phyloP scores from a whole-genome alignment of 2,888 invertebrate genomes.

The Drosophila vallismaia region DNA sequence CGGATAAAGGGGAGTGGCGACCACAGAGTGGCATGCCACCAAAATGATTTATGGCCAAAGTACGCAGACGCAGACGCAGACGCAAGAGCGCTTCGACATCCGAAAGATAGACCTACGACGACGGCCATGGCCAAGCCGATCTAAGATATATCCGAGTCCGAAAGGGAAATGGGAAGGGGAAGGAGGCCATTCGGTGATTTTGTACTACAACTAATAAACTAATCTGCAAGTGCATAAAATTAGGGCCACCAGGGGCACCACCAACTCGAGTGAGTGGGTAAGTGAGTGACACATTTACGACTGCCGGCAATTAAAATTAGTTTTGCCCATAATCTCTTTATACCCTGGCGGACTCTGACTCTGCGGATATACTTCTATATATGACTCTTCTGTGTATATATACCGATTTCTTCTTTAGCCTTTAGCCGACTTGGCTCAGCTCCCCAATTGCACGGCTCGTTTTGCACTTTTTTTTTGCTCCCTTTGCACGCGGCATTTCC shows the following conservation, averaged over 20 bases:
- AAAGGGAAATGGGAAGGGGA: too few species aligned
- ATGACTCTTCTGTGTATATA: constrained; percentile 1
- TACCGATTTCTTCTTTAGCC: neutral
- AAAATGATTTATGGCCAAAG: constrained; percentile 82
- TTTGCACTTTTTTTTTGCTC: constrained; percentile 62
- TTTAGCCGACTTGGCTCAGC: constrained; percentile 62
- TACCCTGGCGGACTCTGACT: constrained; percentile 50
- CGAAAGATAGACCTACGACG: constrained; percentile 37
- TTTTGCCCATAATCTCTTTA: constrained; percentile 78
- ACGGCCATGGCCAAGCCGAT: constrained; percentile 61
- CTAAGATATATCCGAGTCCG: constrained; percentile 1
- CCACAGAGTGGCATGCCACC: constrained; percentile 70
- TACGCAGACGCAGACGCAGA: constrained; percentile 80
- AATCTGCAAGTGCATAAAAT: constrained; percentile 79
- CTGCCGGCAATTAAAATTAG: constrained; percentile 74
- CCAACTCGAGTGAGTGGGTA: constrained; percentile 38
- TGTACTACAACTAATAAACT: constrained; percentile 79
- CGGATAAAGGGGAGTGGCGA: constrained; percentile 28
- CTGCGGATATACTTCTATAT: neutral
- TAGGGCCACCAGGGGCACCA: constrained; percentile 65
- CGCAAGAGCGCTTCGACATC: constrained; percentile 49
- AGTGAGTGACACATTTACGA: constrained; percentile 76
- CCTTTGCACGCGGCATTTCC: constrained; percentile 73
- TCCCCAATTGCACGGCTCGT: constrained; percentile 74
- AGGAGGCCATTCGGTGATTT: constrained; percentile 64